Conservation (phyloP, 2,797 vertebrate species). For the Platalea minor region DNA sequence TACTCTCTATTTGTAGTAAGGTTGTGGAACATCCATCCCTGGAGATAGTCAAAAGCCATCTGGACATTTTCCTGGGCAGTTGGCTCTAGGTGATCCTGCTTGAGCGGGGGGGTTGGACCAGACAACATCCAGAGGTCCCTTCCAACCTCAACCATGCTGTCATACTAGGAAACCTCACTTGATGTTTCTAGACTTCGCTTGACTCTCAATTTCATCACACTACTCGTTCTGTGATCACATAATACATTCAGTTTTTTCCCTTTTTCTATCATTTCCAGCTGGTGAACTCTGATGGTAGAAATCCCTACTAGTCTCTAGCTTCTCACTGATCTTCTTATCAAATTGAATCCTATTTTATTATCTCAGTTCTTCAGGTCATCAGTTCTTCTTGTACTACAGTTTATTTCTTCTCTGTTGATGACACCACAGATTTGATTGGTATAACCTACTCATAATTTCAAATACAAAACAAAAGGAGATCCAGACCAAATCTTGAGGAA, state of each 20-base stretch:
- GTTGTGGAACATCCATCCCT: background rate
- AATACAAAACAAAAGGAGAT: background rate
- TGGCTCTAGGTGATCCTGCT: background rate
- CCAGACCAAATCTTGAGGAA: background rate
- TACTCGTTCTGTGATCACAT: background rate
- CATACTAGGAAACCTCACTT: background rate
- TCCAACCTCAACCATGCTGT: background rate
- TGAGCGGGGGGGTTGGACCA: background rate
- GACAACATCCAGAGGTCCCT: background rate
- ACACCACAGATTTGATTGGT: background rate
- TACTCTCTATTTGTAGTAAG: background rate
- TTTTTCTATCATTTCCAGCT: background rate
- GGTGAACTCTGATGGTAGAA: background rate
- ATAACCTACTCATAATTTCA: background rate
- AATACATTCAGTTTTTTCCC: background rate
- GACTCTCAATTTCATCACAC: background rate
- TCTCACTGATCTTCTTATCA: background rate
- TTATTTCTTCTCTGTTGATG: background rate
- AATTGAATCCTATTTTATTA: background rate
- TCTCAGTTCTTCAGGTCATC: background rate
- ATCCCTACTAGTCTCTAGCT: background rate
- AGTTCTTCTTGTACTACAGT: background rate
- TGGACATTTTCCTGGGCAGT: background rate
- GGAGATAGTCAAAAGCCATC: background rate
- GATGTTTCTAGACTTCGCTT: background rate